These are phyloP conservation scores for Rhogogaster chlorosoma DNA, from an alignment of 2,888 invertebrate genomes.

Conservation along the genomic window DNA sequence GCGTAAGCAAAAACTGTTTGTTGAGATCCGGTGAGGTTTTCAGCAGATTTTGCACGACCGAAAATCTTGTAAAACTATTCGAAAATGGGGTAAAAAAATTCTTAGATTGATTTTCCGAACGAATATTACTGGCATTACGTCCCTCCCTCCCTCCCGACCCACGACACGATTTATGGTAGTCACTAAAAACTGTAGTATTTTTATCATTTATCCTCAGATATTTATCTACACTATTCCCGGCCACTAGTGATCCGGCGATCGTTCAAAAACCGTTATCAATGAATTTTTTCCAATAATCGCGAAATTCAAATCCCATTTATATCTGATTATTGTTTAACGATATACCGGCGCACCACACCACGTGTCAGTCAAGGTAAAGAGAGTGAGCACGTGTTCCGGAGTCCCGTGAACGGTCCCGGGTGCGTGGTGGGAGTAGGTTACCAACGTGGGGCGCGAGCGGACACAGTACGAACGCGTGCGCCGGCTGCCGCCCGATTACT, in stretches of 20 bases:
- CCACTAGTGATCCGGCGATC: neutral
- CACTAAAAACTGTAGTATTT: neutral
- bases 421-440: constrained; percentile 43
- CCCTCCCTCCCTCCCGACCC: neutral
- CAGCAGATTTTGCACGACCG: neutral
- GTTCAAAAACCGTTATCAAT: neutral
- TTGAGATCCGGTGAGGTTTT: neutral
- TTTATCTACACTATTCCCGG: neutral
- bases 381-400: constrained; percentile 55
- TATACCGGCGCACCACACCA: constrained; percentile 31
- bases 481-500: constrained; percentile 72
- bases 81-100: neutral
- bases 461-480: constrained; percentile 56
- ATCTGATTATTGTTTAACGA: neutral
- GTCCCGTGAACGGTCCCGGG: constrained; percentile 42
- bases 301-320: neutral
- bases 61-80: neutral
- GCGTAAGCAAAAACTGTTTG: neutral
- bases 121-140: neutral
- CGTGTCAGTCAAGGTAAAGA: constrained; percentile 29
- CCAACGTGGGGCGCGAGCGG: constrained; percentile 59
- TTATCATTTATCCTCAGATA: neutral
- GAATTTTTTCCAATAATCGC: neutral
- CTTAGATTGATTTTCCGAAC: no score
- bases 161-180: neutral